A percentile compares a stretch with the other conserved stretches of the same genome.
Conservation (phyloP, 2,888 invertebrate species). For the Xestia rhomboidea region DNA sequence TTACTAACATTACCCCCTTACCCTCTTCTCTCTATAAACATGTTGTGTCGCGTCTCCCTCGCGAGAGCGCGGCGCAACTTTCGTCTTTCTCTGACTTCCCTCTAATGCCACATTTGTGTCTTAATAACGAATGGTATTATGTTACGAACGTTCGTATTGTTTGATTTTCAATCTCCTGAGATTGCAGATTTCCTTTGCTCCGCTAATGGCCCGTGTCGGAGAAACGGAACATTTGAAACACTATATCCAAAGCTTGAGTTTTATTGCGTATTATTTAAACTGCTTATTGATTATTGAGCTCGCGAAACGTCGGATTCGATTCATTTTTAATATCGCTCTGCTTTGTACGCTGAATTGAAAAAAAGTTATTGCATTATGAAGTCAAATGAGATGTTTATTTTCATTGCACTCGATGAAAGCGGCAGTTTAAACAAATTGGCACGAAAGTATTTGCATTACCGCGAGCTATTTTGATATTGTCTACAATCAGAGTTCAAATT, state of each 20-base stretch:
- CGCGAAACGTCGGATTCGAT: constrained; percentile 67
- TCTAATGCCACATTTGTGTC: constrained; percentile 88
- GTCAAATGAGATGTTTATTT: constrained; percentile 85
- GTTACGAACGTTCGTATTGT: constrained; percentile 85
- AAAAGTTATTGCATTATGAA: constrained; percentile 79
- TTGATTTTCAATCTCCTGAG: constrained; percentile 87
- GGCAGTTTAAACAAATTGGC: constrained; percentile 74
- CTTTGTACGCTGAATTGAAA: constrained; percentile 73
- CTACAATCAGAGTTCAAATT: constrained; percentile 52
- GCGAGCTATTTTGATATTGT: constrained; percentile 64
- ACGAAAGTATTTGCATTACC: constrained; percentile 72
- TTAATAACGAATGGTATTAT: constrained; percentile 88
- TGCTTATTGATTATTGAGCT: constrained; percentile 77
- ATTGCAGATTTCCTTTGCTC: constrained; percentile 82
- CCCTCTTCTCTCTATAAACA: constrained; percentile 86
- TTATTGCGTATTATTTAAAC: constrained; percentile 81
- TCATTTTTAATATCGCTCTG: constrained; percentile 74
- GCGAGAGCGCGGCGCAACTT: constrained; percentile 72
- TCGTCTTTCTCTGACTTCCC: constrained; percentile 82
- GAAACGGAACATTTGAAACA: constrained; percentile 82
- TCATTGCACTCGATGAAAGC: constrained; percentile 78
- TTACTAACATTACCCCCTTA: constrained; percentile 87
- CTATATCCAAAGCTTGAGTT: constrained; percentile 73
- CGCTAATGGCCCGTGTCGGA: constrained; percentile 81
- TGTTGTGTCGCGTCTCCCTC: constrained; percentile 82